A percentile compares a stretch with the other conserved stretches of the same genome.
Conservation (phyloP, 2,113 vertebrate genomes). For the Oncorhynchus clarkii region DNA sequence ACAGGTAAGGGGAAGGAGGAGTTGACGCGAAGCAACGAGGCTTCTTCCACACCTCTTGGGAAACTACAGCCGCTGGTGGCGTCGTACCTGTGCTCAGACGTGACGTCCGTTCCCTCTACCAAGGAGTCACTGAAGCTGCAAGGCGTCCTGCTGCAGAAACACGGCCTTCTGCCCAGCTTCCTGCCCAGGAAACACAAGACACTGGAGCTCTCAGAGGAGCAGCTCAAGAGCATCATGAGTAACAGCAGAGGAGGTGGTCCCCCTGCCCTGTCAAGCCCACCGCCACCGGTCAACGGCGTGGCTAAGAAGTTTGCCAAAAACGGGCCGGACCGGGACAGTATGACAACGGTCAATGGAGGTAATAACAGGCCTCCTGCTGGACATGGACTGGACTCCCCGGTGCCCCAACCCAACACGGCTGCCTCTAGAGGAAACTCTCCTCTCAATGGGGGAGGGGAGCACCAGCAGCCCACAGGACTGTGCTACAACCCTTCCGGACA, state of each 20-base stretch:
- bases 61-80: constrained; percentile 83
- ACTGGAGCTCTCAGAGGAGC: too few species aligned
- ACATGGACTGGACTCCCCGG: neutral
- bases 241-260: constrained; percentile 39
- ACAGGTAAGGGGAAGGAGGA: too few species aligned
- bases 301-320: constrained; percentile 82
- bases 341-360: constrained; percentile 69
- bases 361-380: constrained; percentile 39
- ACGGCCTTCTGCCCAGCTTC: constrained; percentile 77
- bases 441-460: constrained; percentile 70
- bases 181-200: constrained; percentile 71
- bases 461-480: constrained; percentile 24
- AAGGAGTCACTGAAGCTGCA: constrained; percentile 60
- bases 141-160: constrained; percentile 22
- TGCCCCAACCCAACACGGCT: constrained; percentile 39
- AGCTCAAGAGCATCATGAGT: too few species aligned
- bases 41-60: constrained; percentile 72
- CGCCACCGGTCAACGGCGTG: constrained; percentile 81
- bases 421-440: constrained; percentile 77
- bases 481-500: neutral
- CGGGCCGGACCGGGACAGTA: constrained; percentile 57
- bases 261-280: constrained; percentile 63
- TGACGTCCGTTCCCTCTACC: constrained; percentile 74
- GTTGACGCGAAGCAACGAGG: constrained; percentile 62
- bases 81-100: constrained; percentile 85